Base-by-base conservation (phyloP, 2,113 vertebrate species). In the Tupaia tana region DNA sequence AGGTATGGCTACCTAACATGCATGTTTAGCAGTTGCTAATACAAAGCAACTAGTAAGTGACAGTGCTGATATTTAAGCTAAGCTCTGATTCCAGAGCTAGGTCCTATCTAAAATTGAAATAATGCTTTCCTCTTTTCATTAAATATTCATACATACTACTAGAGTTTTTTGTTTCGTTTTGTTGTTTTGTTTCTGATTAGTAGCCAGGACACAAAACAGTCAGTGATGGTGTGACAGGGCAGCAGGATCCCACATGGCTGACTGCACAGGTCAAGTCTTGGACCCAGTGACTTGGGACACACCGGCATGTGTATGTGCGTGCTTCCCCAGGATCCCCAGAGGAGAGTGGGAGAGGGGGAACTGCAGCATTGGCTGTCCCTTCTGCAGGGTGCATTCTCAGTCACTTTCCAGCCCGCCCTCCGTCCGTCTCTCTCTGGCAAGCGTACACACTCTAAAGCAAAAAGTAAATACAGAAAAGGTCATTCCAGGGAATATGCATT, bases 91-190 rank as follows among this genome's bases (percentile, higher is more conserved):
- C 19, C 70, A 75, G 56, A 91, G 34, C 59, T 13, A 79, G 16
- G 67, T 7, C 52, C 10, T 69, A 78, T 31, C 43, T 22, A 86
- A 75, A 91, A 92, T 96, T 71, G 24, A 86, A 92, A 63, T 79
- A 86, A 64, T 85, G 14, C 61, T 80, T 75, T 81, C 22, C 13
- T 90, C 29, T 94, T 95, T 89, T 27, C n/a, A 66, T 56, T 94
- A 79, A 67, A 75, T 74, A 89, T 67, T 85, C 61, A 75, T 7
- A 87, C 6, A 64, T 56, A 59, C 22, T 86, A 61, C 0, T 77
- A 34, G 31, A 74, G 43, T 83, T 90, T 86, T 69, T 59, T 59
- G 24, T 24, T 54, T 19, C 6, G 18, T 73, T 15, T 78, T 31
- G 43, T 43, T 43, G 43, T 43, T 69, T 83, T 87, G 16, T 89